phyloP scores from a whole-genome alignment of 2,113 vertebrate genomes.

The Galbula dea region DNA sequence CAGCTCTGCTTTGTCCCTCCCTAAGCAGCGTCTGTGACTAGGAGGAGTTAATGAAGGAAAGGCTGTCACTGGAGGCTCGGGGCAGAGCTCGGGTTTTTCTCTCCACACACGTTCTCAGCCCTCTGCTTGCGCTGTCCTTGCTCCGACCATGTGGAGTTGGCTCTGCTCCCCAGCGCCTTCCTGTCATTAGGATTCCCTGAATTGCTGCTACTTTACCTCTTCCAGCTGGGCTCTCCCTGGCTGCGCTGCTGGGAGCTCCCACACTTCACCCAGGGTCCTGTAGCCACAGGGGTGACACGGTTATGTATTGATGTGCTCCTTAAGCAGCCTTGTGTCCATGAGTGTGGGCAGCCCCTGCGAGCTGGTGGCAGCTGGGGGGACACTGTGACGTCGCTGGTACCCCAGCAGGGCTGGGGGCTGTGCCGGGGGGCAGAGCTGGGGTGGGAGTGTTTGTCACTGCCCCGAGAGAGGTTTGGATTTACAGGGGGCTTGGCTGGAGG shows the following conservation, averaged over 20 bases:
- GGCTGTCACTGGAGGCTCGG: not conserved
- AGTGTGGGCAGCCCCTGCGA: not conserved
- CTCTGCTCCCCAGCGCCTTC: not conserved
- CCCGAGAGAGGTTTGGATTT: not conserved
- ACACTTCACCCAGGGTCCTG: not conserved
- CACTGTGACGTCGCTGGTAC: not conserved
- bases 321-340: rapidly evolving
- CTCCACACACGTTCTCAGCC: not conserved
- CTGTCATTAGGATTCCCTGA: conserved; percentile 4
- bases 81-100: not conserved
- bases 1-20: not conserved
- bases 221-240: not conserved
- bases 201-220: not conserved
- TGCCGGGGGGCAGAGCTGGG: not conserved
- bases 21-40: not conserved
- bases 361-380: not conserved
- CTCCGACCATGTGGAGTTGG: not conserved
- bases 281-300: rapidly evolving
- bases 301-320: rapidly evolving
- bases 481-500: not conserved
- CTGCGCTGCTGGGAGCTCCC: not conserved
- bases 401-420: not conserved
- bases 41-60: not conserved
- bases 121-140: not conserved
- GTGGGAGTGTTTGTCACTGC: not conserved